Base-by-base conservation (phyloP, 2,888 invertebrate species). In the Torymus tubicola region DNA sequence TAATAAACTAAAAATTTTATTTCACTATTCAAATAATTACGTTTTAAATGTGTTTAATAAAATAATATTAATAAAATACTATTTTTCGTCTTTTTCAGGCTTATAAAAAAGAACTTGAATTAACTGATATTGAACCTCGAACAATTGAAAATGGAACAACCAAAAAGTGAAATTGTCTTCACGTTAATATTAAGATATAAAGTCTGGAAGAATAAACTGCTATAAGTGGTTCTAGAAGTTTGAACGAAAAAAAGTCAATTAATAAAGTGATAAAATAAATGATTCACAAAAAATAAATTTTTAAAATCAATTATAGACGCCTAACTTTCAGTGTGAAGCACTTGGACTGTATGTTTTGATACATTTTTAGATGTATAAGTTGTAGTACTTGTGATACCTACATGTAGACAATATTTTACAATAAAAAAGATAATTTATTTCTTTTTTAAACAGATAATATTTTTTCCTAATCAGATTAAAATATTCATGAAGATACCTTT, bases 321-420 rank as follows among this genome's bases (percentile, higher is more conserved):
- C 16, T 18, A 42, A 42, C 42, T 50, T 60, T 60, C 13, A 60
- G 13, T 70, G 14, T 18, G 10, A 42, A 42, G 42, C 42, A 60
- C 50, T 24, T 50, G 50, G 16, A 67, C 52, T 50, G 58, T 81
- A 79, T 70, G 74, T 78, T 78, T 78, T 70, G 68, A 75, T 83
- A 81, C 80, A 60, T 60, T 18, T 18, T 13, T 4, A 21, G 14
- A 60, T 10, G 18, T 4, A 10, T 12, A 16, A 50, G 31, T 70
- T 70, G 11, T 55, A 60, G 42, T 70, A n/a, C 13, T 60, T 70
- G 60, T 60, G 60, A 70, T 70, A 70, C n/a, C 21, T 18, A 21
- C 18, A 60, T 70, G 70, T 70, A 70, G 50, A 60, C 60, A 60
- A 60, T 50, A 14, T 42, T 42, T 42, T 69, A 58, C 58, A 69